These are phyloP conservation scores for Gallinago undulata DNA, from an alignment of 2,113 vertebrate genomes.

Conservation along the genomic window DNA sequence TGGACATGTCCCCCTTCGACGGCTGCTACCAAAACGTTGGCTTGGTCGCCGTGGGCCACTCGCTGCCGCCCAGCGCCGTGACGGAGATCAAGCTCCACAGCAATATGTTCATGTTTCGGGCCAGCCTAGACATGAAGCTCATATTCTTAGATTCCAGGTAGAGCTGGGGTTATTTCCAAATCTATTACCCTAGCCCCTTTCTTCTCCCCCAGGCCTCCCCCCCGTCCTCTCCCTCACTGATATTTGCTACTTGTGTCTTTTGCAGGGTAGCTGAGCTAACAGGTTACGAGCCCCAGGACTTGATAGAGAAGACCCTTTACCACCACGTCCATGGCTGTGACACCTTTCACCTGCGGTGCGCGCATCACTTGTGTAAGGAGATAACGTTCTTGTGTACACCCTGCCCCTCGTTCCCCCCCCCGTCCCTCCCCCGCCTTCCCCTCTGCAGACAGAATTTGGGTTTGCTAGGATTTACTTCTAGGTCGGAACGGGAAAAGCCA, in stretches of 20 bases:
- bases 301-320: constrained; percentile 98
- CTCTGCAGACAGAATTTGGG: background rate
- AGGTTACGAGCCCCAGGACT: constrained; percentile 97
- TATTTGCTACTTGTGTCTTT: background rate
- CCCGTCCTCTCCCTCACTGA: background rate
- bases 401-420: background rate
- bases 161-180: background rate
- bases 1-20: constrained; percentile 98
- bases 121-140: constrained; percentile 98
- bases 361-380: constrained; percentile 94
- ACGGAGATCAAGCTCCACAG: constrained; percentile 98
- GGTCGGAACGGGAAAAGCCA: background rate
- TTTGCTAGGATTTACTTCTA: background rate
- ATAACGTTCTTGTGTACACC: background rate
- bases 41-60: constrained; percentile 96
- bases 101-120: constrained; percentile 99
- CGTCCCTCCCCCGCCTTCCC: background rate
- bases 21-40: constrained; percentile 98
- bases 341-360: constrained; percentile 95
- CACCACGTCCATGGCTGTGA: constrained; percentile 98
- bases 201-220: background rate
- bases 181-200: background rate
- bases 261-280: constrained; percentile 94
- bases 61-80: constrained; percentile 92
- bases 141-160: constrained; percentile 98